These are phyloP conservation scores for Caenorhabditis afra DNA, from an alignment of 2,888 invertebrate genomes.

Conservation along the genomic window DNA sequence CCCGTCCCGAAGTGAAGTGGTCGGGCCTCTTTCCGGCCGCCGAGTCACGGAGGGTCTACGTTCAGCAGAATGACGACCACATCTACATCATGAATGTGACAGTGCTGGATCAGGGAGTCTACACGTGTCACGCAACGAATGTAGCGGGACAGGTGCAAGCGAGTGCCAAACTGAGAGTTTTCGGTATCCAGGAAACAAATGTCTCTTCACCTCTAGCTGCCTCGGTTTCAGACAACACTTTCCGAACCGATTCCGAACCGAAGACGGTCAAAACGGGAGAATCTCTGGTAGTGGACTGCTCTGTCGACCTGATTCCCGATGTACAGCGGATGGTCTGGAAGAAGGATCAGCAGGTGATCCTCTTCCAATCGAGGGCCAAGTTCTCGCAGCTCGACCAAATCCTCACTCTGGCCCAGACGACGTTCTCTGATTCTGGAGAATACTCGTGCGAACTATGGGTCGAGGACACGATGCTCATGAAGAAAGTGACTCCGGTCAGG, in stretches of 20 bases:
- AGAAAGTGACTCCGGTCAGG: slow-evolving; percentile 43
- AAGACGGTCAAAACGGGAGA: slow-evolving; percentile 37
- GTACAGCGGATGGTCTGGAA: slow-evolving; percentile 55
- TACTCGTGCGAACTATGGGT: slow-evolving; percentile 70
- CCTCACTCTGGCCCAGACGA: slow-evolving; percentile 36
- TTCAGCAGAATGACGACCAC: slow-evolving; percentile 66
- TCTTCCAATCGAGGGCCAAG: slow-evolving; percentile 18
- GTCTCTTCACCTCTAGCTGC: neutral
- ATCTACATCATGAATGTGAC: slow-evolving; percentile 67
- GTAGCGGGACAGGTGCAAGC: slow-evolving; percentile 60
- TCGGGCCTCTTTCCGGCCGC: slow-evolving; percentile 68
- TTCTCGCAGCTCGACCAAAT: slow-evolving; percentile 34
- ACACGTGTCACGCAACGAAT: slow-evolving; percentile 68
- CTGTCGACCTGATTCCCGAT: slow-evolving; percentile 44
- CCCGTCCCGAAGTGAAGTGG: slow-evolving; percentile 66
- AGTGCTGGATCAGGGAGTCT: slow-evolving; percentile 62
- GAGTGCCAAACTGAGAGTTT: slow-evolving; percentile 62
- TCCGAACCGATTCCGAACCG: slow-evolving; percentile 30
- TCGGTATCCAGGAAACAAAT: slow-evolving; percentile 30
- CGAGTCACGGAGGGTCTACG: slow-evolving; percentile 64
- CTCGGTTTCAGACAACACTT: slow-evolving; percentile 37
- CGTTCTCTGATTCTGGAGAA: slow-evolving; percentile 62
- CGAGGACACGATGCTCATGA: slow-evolving; percentile 53
- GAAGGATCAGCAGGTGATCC: slow-evolving; percentile 31
- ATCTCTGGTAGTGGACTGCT: slow-evolving; percentile 59